These are phyloP conservation scores for Drosophila demipolita DNA, from an alignment of 2,888 invertebrate species.

Conservation along the genomic window DNA sequence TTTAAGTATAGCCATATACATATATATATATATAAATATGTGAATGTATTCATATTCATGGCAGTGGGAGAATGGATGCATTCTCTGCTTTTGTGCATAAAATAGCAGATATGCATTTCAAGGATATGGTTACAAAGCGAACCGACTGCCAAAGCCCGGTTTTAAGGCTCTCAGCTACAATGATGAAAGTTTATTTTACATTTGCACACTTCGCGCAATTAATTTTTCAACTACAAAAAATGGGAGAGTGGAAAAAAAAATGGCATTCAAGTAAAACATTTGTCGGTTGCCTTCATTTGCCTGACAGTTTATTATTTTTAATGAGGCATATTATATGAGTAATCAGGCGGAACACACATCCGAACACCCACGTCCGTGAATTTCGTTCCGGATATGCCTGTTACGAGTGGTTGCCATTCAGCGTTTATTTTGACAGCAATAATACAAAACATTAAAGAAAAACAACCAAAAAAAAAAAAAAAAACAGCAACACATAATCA, in stretches of 20 bases:
- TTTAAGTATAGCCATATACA: conserved; percentile 19
- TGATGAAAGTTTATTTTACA: conserved; percentile 60
- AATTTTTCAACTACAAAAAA: conserved; percentile 54
- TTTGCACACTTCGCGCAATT: conserved; percentile 68
- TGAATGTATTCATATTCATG: conserved; percentile 45
- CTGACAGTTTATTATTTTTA: conserved; percentile 79
- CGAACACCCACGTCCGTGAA: conserved; percentile 12
- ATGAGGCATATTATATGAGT: conserved; percentile 73
- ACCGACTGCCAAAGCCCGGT: conserved; percentile 35
- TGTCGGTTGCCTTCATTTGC: conserved; percentile 52
- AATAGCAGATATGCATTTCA: conserved; percentile 77
- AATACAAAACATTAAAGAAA: neutral
- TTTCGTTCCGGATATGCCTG: conserved; percentile 16
- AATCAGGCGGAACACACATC: conserved; percentile 45
- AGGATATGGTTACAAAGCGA: conserved; percentile 73
- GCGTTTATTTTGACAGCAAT: conserved; percentile 64
- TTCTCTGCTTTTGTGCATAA: conserved; percentile 58
- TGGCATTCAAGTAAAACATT: conserved; percentile 31
- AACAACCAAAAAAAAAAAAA: conserved; percentile 1
- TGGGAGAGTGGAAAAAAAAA: neutral
- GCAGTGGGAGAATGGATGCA: conserved; percentile 41
- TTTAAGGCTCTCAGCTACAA: conserved; percentile 33
- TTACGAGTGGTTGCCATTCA: conserved; percentile 25
- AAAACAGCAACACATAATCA: conserved; percentile 15
- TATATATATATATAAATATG: conserved; percentile 27